phyloP scores from a whole-genome alignment of 2,113 vertebrate genomes.

The Phaethornis superciliosus region DNA sequence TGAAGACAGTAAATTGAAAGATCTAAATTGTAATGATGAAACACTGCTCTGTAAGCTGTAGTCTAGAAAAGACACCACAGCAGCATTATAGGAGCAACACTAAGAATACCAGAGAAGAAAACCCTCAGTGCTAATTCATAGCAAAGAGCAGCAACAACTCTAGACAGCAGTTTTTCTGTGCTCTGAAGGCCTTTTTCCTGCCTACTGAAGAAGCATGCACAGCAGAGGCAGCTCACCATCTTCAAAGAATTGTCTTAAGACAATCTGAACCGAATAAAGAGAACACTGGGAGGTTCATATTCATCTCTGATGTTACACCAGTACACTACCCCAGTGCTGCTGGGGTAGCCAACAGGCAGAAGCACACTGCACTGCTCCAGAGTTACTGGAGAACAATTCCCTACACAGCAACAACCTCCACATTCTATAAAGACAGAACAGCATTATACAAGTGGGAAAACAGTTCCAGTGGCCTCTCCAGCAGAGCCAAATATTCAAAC shows the following conservation, averaged over 20 bases:
- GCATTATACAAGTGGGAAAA: background rate
- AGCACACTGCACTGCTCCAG: background rate
- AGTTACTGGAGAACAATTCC: background rate
- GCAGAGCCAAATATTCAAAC: background rate
- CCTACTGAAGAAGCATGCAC: background rate
- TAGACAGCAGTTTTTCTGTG: background rate
- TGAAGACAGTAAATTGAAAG: background rate
- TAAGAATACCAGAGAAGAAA: background rate
- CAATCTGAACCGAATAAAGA: background rate
- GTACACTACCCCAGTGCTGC: background rate
- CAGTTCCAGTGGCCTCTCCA: background rate
- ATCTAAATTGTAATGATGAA: background rate
- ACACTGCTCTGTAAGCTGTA: background rate
- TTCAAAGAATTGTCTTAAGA: background rate
- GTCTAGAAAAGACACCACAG: background rate
- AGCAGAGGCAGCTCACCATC: background rate
- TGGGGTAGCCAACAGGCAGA: background rate
- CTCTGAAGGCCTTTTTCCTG: background rate
- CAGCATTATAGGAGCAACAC: background rate
- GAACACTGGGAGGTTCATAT: background rate
- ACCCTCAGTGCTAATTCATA: background rate
- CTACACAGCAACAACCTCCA: background rate
- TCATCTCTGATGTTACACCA: background rate
- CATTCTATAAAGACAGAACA: rapidly evolving
- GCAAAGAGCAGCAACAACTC: background rate